A percentile compares a stretch with the other conserved stretches of the same genome.
phyloP scores from a whole-genome alignment of 2,888 invertebrate genomes.

The Eupithecia tripunctaria region DNA sequence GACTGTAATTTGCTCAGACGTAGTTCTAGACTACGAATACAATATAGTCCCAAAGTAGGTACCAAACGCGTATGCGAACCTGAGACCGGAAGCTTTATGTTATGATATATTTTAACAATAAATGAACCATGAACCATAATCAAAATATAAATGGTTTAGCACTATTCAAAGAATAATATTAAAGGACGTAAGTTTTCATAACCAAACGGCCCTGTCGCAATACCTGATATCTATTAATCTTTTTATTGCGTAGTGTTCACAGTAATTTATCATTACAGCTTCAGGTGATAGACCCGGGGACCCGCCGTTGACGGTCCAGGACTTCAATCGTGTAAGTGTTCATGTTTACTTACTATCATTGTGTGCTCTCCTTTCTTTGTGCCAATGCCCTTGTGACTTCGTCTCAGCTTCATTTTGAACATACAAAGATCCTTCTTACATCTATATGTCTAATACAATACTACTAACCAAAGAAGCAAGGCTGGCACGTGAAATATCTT shows the following conservation, averaged over 20 bases:
- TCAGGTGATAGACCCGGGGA: slow-evolving; percentile 48
- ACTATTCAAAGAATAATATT: neutral
- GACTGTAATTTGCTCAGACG: too few species aligned
- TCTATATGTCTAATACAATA: neutral
- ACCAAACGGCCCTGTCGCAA: neutral
- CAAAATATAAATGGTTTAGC: neutral
- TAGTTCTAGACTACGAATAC: too few species aligned
- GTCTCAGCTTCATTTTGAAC: neutral
- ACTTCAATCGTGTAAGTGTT: slow-evolving; percentile 67
- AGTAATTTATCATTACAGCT: slow-evolving; percentile 46
- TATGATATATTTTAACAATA: too few species aligned
- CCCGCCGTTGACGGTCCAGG: slow-evolving; percentile 58
- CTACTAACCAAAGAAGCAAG: too few species aligned
- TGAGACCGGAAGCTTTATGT: too few species aligned
- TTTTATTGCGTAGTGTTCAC: neutral
- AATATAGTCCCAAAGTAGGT: too few species aligned
- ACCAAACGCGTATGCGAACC: too few species aligned
- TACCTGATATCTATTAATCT: neutral
- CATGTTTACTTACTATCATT: neutral
- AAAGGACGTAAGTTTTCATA: neutral
- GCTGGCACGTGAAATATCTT: too few species aligned
- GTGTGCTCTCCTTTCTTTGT: neutral
- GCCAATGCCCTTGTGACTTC: neutral
- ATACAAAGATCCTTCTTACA: neutral
- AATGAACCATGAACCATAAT: too few species aligned